Base-by-base conservation (phyloP, 1,140 invertebrate genomes). In the Maconellicoccus hirsutus region DNA sequence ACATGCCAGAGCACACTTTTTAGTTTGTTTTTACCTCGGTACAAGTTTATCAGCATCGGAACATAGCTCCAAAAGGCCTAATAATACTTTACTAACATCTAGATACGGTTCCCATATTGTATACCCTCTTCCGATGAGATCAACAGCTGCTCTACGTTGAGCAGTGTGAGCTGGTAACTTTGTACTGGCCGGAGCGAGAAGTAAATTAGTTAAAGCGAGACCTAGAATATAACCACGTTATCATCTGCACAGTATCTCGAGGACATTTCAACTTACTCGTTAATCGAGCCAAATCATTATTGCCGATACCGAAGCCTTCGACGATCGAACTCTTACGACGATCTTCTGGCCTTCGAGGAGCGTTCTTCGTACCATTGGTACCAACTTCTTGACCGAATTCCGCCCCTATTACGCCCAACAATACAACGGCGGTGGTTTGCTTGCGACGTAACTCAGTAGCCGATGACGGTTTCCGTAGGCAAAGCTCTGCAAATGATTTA, bases 91-190 rank as follows among this genome's bases (percentile, higher is more conserved):
- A 33, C 94, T 96, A 66, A 98, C 94, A 80, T 99, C 96, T 22
- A 99, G 79, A 80, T 98, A 97, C 0, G 96, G 95, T 79, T 99
- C 96, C 97, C 97, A 99, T 0, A 98, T 94, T 0, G 93, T 94
- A 79, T 99, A 99, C 26, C 97, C 97, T 66, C 96, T 84, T 0
- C 97, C 92, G 73, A 96, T 88, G 66, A 99, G 83, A 84, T 99
- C 97, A 61, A 99, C 96, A 1, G 97, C 95, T 19, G 97, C 96
- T 73, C 96, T 81, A 19, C 96, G 82, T 26, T 98, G 81, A 0
- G 94, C 87, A 16, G 94, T 96, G 79, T 96, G 90, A 16, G 91
- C 82, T 0, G 94, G 94, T 71, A 98, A 80, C 74, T 90, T 88
- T 1, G 84, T 79, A 22, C 86, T 87, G 19, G 92, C 85, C 23